Conservation (phyloP, 2,797 vertebrate species). For the Stomatorhinus walkeri region DNA sequence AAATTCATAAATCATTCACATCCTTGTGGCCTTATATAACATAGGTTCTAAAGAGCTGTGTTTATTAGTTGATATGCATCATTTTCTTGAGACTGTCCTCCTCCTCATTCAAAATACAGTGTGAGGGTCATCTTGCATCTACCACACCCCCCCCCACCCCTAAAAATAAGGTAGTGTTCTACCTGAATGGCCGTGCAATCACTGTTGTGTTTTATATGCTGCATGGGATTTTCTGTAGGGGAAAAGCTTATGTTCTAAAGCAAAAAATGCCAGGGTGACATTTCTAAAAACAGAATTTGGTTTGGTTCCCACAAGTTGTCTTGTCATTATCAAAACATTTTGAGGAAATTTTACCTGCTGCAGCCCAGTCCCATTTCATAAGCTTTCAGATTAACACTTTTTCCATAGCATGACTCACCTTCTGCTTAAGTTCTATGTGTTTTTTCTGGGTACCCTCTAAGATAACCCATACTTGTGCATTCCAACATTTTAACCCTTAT, state of each 20-base stretch:
- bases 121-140: neutral
- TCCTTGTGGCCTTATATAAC: neutral
- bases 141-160: neutral
- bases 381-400: conserved; percentile 3
- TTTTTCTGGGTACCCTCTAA: neutral
- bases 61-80: neutral
- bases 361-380: neutral
- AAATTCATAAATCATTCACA: neutral
- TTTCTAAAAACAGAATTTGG: conserved; percentile 23
- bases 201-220: conserved; percentile 13
- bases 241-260: conserved; percentile 23
- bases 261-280: conserved; percentile 25
- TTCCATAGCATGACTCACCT: conserved; percentile 21
- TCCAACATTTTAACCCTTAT: neutral
- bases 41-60: neutral
- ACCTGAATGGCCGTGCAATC: neutral
- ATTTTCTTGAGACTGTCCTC: neutral
- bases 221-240: conserved; percentile 18
- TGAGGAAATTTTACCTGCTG: neutral
- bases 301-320: conserved; percentile 19
- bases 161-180: neutral
- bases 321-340: conserved; percentile 19
- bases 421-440: neutral
- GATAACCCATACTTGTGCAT: neutral
- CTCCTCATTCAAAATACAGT: neutral